Percentiles rank a stretch among this genome's conserved stretches.
phyloP scores from a whole-genome alignment of 2,888 invertebrate species.

The Eilema caniola region DNA sequence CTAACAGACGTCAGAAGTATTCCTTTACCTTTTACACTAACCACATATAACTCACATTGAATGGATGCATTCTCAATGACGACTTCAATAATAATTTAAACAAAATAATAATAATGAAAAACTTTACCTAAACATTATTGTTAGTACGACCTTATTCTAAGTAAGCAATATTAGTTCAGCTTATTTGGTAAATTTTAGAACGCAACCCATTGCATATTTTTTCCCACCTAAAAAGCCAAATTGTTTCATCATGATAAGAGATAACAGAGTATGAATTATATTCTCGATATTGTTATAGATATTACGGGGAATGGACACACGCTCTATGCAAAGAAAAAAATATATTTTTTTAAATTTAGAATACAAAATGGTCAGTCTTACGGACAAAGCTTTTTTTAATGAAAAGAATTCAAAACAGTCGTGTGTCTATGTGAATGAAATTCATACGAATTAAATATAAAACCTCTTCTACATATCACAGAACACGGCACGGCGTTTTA shows the following conservation, averaged over 20 bases:
- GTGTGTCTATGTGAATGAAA: slow-evolving; percentile 24
- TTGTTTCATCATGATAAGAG: slow-evolving; percentile 53
- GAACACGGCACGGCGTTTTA: slow-evolving; percentile 57
- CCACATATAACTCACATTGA: slow-evolving; percentile 21
- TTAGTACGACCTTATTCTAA: slow-evolving; percentile 63
- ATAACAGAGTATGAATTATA: slow-evolving; percentile 36
- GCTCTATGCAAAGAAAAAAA: not conserved
- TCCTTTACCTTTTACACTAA: slow-evolving; percentile 7
- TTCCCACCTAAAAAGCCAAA: slow-evolving; percentile 71
- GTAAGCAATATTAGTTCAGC: slow-evolving; percentile 56
- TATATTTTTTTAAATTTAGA: not conserved
- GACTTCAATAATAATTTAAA: slow-evolving; percentile 44
- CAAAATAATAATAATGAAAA: slow-evolving; percentile 37
- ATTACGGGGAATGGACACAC: not conserved
- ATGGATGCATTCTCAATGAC: slow-evolving; percentile 30
- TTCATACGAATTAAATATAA: slow-evolving; percentile 40
- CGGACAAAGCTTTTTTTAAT: slow-evolving; percentile 5
- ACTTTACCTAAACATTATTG: slow-evolving; percentile 34
- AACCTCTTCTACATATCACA: slow-evolving; percentile 67
- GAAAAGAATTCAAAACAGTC: slow-evolving; percentile 8
- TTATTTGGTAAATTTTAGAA: slow-evolving; percentile 64
- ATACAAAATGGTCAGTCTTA: not conserved
- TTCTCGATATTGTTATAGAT: slow-evolving; percentile 23
- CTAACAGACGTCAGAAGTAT: slow-evolving; percentile 2
- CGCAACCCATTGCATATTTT: slow-evolving; percentile 56